These are phyloP conservation scores for Apodemus sylvaticus DNA, from an alignment of 2,113 vertebrate genomes.

Conservation along the genomic window DNA sequence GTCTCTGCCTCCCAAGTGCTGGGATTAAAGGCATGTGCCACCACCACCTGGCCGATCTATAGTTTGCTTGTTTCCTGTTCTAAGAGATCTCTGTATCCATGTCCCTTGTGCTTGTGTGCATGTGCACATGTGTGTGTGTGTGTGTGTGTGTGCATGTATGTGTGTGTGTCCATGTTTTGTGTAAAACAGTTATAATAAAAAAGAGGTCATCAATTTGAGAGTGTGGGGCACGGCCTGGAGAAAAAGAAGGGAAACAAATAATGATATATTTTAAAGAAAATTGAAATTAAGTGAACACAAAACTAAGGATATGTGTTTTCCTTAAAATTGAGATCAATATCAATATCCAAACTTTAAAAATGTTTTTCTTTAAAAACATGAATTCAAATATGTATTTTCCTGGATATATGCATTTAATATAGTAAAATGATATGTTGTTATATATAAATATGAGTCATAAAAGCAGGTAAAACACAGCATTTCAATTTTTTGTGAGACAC, in stretches of 20 bases:
- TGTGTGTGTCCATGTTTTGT: neutral
- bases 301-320: neutral
- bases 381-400: neutral
- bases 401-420: neutral
- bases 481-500: neutral
- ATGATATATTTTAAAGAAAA: neutral
- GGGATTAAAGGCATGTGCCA: too few relatives aligned
- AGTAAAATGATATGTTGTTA: neutral
- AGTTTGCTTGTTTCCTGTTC: too few relatives aligned
- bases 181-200: neutral
- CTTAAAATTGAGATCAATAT: neutral
- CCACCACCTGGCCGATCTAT: too few relatives aligned
- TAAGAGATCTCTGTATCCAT: too few relatives aligned
- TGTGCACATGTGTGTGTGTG: neutral
- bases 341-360: neutral
- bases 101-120: too few relatives aligned
- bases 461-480: neutral
- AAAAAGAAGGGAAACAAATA: neutral
- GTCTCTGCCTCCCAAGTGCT: too few relatives aligned
- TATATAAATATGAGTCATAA: neutral
- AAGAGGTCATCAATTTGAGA: neutral
- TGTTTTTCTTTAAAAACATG: conserved; percentile 14
- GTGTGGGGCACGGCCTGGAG: neutral
- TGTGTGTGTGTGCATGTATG: too few relatives aligned
- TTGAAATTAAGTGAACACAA: neutral